Evolutionary conservation across 1,140 invertebrate genomes (phyloP).

Genomic region (Hydropsyche tenuis): DNA sequence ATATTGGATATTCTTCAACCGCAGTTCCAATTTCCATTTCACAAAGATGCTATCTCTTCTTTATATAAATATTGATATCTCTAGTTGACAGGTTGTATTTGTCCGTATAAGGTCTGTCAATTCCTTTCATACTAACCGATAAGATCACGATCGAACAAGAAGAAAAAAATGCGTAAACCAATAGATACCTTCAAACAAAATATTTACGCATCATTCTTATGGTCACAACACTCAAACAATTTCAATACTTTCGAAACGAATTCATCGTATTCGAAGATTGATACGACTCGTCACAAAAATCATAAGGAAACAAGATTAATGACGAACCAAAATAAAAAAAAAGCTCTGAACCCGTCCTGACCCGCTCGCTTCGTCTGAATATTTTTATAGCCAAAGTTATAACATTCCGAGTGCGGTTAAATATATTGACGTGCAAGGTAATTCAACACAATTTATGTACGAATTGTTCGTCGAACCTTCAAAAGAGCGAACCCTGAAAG

Average conservation of each 20-base stretch:
- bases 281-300: constrained; percentile 1
- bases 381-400: constrained; percentile 38
- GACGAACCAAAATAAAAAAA: no score
- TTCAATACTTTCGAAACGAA: no score
- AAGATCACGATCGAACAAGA: constrained; percentile 7
- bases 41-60: no score
- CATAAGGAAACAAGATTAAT: no score
- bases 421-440: constrained; percentile 36
- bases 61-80: constrained; percentile 13
- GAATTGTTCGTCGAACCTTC: constrained; percentile 29
- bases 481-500: no score
- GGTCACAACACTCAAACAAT: no score
- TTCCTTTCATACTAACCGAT: background rate
- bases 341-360: background rate
- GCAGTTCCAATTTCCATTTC: no score
- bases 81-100: constrained; percentile 33
- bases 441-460: constrained; percentile 37
- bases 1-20: no score
- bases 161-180: no score
- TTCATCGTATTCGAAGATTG: background rate
- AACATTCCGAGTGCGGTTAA: constrained; percentile 24
- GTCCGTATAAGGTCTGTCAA: constrained; percentile 14
- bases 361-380: constrained; percentile 4
- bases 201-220: no score
- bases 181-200: no score